Evolutionary conservation across 2,797 vertebrate genomes (phyloP), one percentile per base, ranked within the genome.

Genomic region (Xenopus petersii): DNA sequence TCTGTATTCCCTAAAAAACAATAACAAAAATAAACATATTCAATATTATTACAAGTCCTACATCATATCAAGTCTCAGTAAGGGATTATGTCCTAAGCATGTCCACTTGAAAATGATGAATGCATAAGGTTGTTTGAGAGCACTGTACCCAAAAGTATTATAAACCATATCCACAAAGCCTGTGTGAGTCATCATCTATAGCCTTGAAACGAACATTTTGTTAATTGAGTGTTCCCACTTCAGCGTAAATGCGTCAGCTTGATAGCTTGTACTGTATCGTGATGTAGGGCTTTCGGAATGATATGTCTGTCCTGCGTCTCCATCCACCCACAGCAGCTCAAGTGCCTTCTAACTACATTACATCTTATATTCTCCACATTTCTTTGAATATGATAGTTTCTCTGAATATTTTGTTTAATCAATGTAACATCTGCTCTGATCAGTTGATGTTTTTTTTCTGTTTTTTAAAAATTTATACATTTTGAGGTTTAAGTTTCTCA

Each of bases 211-310:
- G 55, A 70, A 70, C 11, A 47, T 70, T 24, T 58, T 1, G 2
- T 42, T 58, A 69, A 69, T 69, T 70, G 33, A 70, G 55, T 60
- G 67, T 60, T 70, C 33, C 13, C 54, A 46, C 36, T 42, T 42
- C 36, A 42, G 36, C 36, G 1, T 42, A 42, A 42, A 42, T 24
- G 12, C 10, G 24, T 61, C 59, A 61, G 17, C 26, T 61, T n/a
- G 24, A 21, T 61, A 8, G 17, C 16, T 5, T 58, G 56, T 42
- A 58, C 9, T n/a, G 9, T 58, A 54, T 54, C 12, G 10, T 54
- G 49, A 54, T 54, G 10, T n/a, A 7, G 56, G 36, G 9, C 17
- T 58, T 10, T 17, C 56, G 24, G 17, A n/a, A 61, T 26, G 5
- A 24, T 61, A 61, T 61, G 59, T 10, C 59, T 30, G 17, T 30